phyloP scores from a whole-genome alignment of 2,888 invertebrate species.

The Polymixis lichenea region DNA sequence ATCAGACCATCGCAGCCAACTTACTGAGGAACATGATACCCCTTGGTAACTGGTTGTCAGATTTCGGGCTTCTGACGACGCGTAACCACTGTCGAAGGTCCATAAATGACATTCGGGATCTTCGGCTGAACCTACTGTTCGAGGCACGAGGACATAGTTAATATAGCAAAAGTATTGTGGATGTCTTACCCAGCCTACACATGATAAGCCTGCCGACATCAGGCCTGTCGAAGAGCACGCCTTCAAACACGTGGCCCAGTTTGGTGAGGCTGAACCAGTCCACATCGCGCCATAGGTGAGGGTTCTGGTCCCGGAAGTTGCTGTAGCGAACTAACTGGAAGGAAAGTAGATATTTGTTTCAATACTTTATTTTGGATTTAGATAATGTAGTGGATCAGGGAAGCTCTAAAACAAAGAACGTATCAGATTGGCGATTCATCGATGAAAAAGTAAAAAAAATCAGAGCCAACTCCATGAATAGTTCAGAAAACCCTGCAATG shows the following conservation, averaged over 20 bases:
- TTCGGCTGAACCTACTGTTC: too few relatives aligned
- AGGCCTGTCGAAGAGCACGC: constrained; percentile 90
- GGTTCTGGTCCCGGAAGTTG: constrained; percentile 93
- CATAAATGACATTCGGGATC: too few relatives aligned
- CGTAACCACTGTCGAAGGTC: too few relatives aligned
- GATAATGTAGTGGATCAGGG: too few relatives aligned
- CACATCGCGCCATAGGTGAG: constrained; percentile 92
- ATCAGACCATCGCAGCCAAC: too few relatives aligned
- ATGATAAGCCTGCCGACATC: constrained; percentile 92
- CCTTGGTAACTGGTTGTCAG: too few relatives aligned
- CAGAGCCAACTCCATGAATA: too few relatives aligned
- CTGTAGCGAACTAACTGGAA: constrained; percentile 93
- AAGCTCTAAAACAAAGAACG: neutral
- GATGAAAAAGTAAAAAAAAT: neutral
- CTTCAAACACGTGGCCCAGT: constrained; percentile 92
- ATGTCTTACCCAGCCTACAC: constrained; percentile 91
- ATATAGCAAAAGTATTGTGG: neutral
- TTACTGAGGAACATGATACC: too few relatives aligned
- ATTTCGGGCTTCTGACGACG: too few relatives aligned
- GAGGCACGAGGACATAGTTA: neutral
- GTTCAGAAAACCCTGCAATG: neutral
- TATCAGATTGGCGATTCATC: neutral
- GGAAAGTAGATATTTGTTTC: neutral
- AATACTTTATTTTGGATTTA: neutral
- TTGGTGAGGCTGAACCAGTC: constrained; percentile 91